Evolutionary conservation across 2,797 vertebrate species (phyloP), one percentile per base, ranked within the genome.

Genomic region (Sitta carolinensis): DNA sequence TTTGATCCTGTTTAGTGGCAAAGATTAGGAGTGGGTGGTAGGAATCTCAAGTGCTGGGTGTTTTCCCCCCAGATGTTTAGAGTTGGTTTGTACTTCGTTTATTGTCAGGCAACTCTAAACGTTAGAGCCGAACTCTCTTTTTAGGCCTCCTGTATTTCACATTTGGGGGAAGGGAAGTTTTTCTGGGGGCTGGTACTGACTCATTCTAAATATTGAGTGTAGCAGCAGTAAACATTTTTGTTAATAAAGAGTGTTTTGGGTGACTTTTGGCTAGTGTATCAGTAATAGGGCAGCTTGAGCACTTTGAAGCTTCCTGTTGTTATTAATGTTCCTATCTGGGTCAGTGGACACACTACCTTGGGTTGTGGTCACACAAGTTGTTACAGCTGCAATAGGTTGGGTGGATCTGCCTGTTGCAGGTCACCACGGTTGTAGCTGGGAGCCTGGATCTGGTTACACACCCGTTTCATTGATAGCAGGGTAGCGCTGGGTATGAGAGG

Each of bases 241-340:
- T 86, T 96, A 76, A 63, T 81, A 42, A 61, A 57, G 63, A 61
- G 22, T 74, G 64, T 93, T 94, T 95, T 40, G 74, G 54, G 55
- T 92, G 73, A 62, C 81, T 94, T 87, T 32, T 95, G 62, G 57
- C 11, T 69, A 84, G 14, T 43, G 43, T 89, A 63, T 92, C 67
- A 47, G 32, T 50, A 79, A 54, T 38, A 90, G 86, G 78, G 62
- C 76, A 62, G 61, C 52, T 89, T n/a, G 63, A 85, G 80, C 32
- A 43, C 69, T 90, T 90, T 11, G 57, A 61, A 67, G 59, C 74
- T 96, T 95, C 90, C 90, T 95, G 90, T 92, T 96, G 54, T 90
- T 91, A 36, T 13, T 70, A 3, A 9, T 76, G 59, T 93, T 89
- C 14, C 4, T 89, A 58, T 94, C 68, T 89, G 75, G 90, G 91